Base-by-base conservation (phyloP, 2,113 vertebrate genomes). In the Plestiodon gilberti region DNA sequence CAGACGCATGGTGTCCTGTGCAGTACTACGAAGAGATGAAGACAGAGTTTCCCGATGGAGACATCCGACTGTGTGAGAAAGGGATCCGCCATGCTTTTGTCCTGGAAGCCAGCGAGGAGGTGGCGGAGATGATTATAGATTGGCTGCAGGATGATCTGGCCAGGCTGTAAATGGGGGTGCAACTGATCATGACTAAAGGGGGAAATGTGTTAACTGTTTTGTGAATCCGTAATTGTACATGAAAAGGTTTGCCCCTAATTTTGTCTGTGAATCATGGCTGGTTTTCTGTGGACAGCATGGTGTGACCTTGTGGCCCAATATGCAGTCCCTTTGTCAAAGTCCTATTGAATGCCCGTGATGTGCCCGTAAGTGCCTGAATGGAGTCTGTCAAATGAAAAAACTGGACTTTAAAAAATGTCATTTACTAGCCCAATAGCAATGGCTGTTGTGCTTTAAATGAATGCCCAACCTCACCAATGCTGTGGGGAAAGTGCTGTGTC, bases 21-120 rank as follows among this genome's bases (percentile, higher is more conserved):
- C 89, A 96, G 52, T 99, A 97, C 91, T 99, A 98, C 4, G 96
- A 98, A 18, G 98, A 99, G 89, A 97, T 99, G 84, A 98, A 97
- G 91, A 96, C 92, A 93, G 97, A 98, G 91, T 99, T 99, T 90
- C 99, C 98, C 0, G 93, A 94, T 0, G 99, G 97, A 78, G 96
- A 98, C 85, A 97, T 99, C 87, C 96, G 93, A 33, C 97, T 99
- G 4, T 99, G 98, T 88, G 96, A 98, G 77, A 97, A 95, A 1
- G 97, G 98, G 2, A 94, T 98, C 52, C 94, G 95, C 5, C 99
- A 99, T 0, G 98, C 97, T 22, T 99, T 99, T 11, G 95, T 99
- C 90, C 88, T 99, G 2, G 94, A 94, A 55, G 95, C 96, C n/a
- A 96, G 94, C 75, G 93, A 93, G 77, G 97, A 99, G 86, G 95